Conservation (phyloP, 2,113 vertebrate genomes). For the Larimichthys crocea region DNA sequence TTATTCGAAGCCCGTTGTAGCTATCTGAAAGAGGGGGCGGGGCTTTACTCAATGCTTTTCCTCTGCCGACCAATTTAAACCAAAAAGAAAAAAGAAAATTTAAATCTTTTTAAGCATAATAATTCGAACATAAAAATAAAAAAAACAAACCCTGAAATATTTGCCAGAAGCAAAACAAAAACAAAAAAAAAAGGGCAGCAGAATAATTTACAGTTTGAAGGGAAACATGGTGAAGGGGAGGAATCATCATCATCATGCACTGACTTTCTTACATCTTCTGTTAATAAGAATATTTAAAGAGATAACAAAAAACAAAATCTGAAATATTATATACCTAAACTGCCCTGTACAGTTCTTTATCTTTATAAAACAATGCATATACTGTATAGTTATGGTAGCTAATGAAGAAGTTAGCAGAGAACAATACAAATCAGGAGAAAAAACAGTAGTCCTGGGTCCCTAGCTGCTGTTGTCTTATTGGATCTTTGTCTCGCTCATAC, state of each 20-base stretch:
- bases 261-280: slow-evolving; percentile 98
- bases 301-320: slow-evolving; percentile 84
- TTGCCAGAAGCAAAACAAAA: slow-evolving; percentile 86
- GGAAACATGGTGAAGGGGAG: slow-evolving; percentile 88
- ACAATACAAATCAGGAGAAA: slow-evolving; percentile 23
- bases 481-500: slow-evolving; percentile 83
- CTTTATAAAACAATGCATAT: slow-evolving; percentile 93
- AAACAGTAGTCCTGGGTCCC: slow-evolving; percentile 90
- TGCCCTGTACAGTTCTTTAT: slow-evolving; percentile 90
- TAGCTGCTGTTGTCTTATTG: slow-evolving; percentile 86
- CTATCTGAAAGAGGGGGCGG: slow-evolving; percentile 82
- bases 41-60: slow-evolving; percentile 64
- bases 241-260: slow-evolving; percentile 87
- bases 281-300: slow-evolving; percentile 91
- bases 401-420: slow-evolving; percentile 84
- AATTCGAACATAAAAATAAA: slow-evolving; percentile 61
- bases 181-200: slow-evolving; percentile 78
- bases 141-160: slow-evolving; percentile 87
- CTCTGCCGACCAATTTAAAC: slow-evolving; percentile 77
- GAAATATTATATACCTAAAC: slow-evolving; percentile 95
- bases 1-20: slow-evolving; percentile 84
- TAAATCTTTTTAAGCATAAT: slow-evolving; percentile 59
- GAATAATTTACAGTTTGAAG: slow-evolving; percentile 95
- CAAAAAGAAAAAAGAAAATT: background rate
- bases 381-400: slow-evolving; percentile 75